phyloP scores from a whole-genome alignment of 2,113 vertebrate genomes.

The Poeciliopsis turrubarensis region DNA sequence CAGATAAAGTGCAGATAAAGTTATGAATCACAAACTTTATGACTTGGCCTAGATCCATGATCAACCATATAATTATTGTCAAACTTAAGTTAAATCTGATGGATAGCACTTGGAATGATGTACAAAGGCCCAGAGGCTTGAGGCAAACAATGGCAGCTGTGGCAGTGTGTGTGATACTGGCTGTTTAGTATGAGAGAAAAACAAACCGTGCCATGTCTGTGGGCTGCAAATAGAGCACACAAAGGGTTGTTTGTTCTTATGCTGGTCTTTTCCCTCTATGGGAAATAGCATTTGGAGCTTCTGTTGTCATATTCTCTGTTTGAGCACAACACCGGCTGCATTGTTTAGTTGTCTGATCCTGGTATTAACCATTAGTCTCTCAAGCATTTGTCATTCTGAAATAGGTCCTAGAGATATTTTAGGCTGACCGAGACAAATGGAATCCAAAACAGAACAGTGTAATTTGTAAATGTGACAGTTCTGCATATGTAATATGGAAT shows the following conservation, averaged over 20 bases:
- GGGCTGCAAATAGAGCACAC: not conserved
- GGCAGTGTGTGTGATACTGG: not conserved
- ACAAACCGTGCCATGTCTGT: not conserved
- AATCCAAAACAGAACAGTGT: not conserved
- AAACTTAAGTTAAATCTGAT: not conserved
- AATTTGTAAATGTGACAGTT: not conserved
- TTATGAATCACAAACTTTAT: not conserved
- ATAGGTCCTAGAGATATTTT: not conserved
- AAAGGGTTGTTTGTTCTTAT: not conserved
- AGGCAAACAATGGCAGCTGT: not conserved
- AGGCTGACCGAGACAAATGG: not conserved
- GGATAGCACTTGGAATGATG: not conserved
- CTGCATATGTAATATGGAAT: not conserved
- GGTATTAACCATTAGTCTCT: not conserved
- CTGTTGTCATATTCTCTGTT: not conserved
- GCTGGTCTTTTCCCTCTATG: not conserved
- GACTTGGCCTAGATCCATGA: not conserved
- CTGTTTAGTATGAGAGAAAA: not conserved
- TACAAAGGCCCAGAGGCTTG: not conserved
- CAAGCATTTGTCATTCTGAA: not conserved
- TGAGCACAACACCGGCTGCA: not conserved
- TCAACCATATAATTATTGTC: not conserved
- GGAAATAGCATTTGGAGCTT: not conserved
- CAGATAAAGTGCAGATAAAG: too few species aligned
- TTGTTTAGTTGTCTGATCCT: constrained; percentile 1